phyloP scores from a whole-genome alignment of 2,888 invertebrate species.

The Loripinus fragilis region DNA sequence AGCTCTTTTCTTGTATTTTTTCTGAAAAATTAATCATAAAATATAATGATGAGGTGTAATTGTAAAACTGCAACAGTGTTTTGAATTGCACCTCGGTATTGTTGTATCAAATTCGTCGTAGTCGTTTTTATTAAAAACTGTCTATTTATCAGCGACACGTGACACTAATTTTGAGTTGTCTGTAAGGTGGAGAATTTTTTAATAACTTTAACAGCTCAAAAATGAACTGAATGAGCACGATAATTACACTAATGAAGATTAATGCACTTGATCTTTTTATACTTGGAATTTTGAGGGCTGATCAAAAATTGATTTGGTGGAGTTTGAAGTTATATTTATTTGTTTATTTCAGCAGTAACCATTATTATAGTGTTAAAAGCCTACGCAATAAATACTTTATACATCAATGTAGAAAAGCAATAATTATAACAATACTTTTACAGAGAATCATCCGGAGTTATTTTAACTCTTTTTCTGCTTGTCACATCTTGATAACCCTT shows the following conservation, averaged over 20 bases:
- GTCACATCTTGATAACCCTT: too few species aligned
- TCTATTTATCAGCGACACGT: conserved; percentile 7
- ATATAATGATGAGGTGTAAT: neutral
- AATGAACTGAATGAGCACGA: conserved; percentile 6
- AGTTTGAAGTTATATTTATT: too few species aligned
- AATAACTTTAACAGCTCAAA: conserved; percentile 8
- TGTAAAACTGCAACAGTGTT: neutral
- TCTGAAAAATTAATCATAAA: neutral
- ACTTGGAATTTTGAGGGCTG: neutral
- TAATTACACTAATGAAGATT: conserved; percentile 9
- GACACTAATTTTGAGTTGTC: neutral
- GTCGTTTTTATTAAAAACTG: conserved; percentile 16
- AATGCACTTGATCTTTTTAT: neutral
- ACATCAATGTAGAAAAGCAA: too few species aligned
- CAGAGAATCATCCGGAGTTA: too few species aligned
- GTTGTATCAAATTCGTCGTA: neutral
- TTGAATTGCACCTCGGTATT: neutral
- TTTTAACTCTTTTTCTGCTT: too few species aligned
- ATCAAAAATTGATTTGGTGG: too few species aligned
- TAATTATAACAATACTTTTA: too few species aligned
- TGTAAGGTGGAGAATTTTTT: conserved; percentile 13
- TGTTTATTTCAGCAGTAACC: too few species aligned
- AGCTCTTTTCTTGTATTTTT: neutral
- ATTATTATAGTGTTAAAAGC: too few species aligned
- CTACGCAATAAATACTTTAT: too few species aligned